Evolutionary conservation across 1,140 invertebrate species (phyloP), one percentile per base, ranked within the genome.

Genomic region (Saccostrea glomerata): DNA sequence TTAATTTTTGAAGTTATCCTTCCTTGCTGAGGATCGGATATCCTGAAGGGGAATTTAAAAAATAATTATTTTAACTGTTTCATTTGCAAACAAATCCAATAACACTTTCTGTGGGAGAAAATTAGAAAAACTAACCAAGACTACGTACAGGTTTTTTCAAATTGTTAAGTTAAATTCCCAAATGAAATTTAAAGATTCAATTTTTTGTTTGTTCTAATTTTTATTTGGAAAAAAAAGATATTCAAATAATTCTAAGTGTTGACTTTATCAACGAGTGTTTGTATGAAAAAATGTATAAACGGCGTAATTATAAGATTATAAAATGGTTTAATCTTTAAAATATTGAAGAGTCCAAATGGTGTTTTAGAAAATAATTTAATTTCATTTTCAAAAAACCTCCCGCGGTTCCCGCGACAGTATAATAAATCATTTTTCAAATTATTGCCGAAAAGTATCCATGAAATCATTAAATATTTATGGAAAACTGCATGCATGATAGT

Each of bases 391-490:
- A 77, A 77, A 25, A 25, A 25, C 23, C 70, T 36, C 70, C 70
- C 30, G 70, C 12, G 70, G 70, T 30, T 13, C 30, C 30, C 23
- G 9, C 70, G 70, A 77, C 70, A 77, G 23, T 30, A 25, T 77
- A 77, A 77, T 77, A 77, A 77, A 77, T 77, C 70, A 77, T 77
- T 25, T 36, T 36, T 15, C 70, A 77, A 77, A 77, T 36, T 25
- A 77, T 77, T 77, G 25, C 25, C 23, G 70, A 77, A 77, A 77
- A 77, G 25, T 30, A 25, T 77, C 70, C 70, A 77, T 77, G 25
- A 77, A 77, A 25, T 77, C 23, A 77, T 77, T 77, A 77, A 77
- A 77, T 77, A 77, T 77, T 77, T 77, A 77, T 77, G 5, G 70
- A 77, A 77, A 77, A 11, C 70, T 77, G 70, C 70, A 77, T 77